Conservation (phyloP, 1,140 invertebrate genomes). For the Ceratosolen solmsi region DNA sequence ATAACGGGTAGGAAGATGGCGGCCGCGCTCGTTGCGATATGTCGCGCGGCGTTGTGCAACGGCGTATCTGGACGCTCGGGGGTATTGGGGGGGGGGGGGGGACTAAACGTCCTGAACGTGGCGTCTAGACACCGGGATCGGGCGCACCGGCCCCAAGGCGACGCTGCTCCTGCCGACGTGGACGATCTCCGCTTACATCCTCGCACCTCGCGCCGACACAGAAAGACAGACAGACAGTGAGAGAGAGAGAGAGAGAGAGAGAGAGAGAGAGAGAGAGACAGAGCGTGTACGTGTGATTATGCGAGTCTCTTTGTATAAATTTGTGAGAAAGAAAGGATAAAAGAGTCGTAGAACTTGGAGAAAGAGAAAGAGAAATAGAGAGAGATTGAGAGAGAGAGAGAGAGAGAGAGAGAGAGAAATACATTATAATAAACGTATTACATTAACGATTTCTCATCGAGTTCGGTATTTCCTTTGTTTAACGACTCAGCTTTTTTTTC, state of each 20-base stretch:
- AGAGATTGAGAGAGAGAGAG: neutral
- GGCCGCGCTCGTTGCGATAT: slow-evolving; percentile 26
- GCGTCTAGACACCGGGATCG: neutral
- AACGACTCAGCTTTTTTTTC: neutral
- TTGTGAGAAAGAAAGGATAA: too few relatives aligned
- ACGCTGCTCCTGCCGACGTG: neutral
- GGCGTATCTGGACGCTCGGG: slow-evolving; percentile 23
- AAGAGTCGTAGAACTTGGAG: too few relatives aligned
- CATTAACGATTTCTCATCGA: slow-evolving; percentile 1
- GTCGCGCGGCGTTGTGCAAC: slow-evolving; percentile 42
- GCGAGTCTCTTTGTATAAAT: too few relatives aligned
- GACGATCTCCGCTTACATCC: neutral
- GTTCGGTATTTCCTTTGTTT: slow-evolving; percentile 17
- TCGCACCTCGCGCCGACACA: neutral
- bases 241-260: neutral
- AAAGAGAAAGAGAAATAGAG: neutral
- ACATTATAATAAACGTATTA: neutral
- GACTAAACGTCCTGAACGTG: neutral
- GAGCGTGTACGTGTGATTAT: neutral
- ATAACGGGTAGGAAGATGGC: slow-evolving; percentile 14
- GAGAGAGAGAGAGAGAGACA: neutral
- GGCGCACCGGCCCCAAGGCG: neutral
- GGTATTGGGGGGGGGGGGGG: too few relatives aligned
- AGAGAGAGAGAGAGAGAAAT: neutral
- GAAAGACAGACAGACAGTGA: neutral